phyloP scores from a whole-genome alignment of 2,888 invertebrate species.

The Rhimphoctona megacephalus region DNA sequence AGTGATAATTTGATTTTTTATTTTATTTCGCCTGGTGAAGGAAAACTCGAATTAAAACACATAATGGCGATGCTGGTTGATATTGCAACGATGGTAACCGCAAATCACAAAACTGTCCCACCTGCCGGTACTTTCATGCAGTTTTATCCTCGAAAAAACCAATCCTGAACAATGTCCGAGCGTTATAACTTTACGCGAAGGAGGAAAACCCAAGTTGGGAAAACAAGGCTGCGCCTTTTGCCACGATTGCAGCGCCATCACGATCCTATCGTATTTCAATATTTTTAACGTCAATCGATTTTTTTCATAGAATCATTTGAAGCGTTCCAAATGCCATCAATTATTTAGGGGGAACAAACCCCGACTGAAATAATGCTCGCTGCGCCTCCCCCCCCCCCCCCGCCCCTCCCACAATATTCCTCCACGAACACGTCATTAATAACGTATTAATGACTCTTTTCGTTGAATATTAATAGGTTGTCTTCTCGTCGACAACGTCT shows the following conservation, averaged over 20 bases:
- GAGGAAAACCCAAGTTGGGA: too few species aligned
- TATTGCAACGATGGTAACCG: too few species aligned
- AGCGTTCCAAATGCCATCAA: neutral
- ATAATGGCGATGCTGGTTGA: too few species aligned
- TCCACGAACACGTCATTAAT: too few species aligned
- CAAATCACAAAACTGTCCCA: too few species aligned
- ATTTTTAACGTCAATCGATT: neutral
- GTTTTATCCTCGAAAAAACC: neutral
- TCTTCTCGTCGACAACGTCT: constrained; percentile 1
- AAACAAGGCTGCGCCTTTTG: too few species aligned
- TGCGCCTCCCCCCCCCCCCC: too few species aligned
- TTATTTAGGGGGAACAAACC: neutral
- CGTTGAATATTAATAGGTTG: neutral
- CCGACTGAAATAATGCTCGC: neutral
- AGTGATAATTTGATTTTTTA: neutral
- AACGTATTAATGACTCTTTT: neutral
- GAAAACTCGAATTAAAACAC: too few species aligned
- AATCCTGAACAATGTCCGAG: neutral
- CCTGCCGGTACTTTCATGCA: neutral
- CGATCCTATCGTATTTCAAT: neutral
- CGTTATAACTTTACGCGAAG: too few species aligned
- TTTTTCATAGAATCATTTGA: neutral
- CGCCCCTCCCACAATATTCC: too few species aligned
- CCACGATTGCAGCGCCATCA: too few species aligned
- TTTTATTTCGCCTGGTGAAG: too few species aligned